Base-by-base conservation (phyloP, 2,797 vertebrate species). In the Coendou prehensilis region DNA sequence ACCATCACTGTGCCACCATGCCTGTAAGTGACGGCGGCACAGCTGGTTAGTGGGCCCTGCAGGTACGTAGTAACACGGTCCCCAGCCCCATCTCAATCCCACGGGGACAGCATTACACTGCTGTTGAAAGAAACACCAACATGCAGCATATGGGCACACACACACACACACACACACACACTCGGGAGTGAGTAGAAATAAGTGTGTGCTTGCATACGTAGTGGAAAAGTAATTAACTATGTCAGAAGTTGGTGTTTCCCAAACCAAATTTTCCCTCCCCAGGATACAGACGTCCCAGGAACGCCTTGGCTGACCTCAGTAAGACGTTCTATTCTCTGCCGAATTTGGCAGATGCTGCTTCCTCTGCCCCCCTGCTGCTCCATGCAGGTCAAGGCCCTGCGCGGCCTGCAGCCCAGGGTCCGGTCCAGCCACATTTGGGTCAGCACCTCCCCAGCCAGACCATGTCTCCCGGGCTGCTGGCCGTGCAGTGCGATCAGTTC, bases 171-270 rank as follows among this genome's bases (percentile, higher is more conserved):
- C 67, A 82, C 23, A 6, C 6, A 47, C 45, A 52, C 23, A 57
- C 2, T 9, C 15, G 26, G 4, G 28, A 56, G 7, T n/a, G 41
- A 30, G 57, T 63, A 30, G 23, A 61, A 87, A 83, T 56, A 56
- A 54, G 57, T 47, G 41, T 9, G 2, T 37, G 57, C 45, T 47
- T 45, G 81, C 0, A 0, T n/a, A 52, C 63, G 54, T 45, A 84
- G 96, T 89, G 17, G 86, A 63, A 92, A 97, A 84, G 8, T 47
- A 84, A 83, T 9, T 0, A 1, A 18, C 23, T 59, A 59, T 57
- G 26, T 26, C 11, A 5, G 95, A 97, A 88, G 37, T 52, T 47
- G 30, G 84, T 85, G 81, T 6, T 90, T 61, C 41, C 47, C 18
- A 63, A 78, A 71, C 33, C 57, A 78, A 54, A 82, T 63, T 59